Evolutionary conservation across 2,113 vertebrate species (phyloP).

Genomic region (Dipodomys stephensi): DNA sequence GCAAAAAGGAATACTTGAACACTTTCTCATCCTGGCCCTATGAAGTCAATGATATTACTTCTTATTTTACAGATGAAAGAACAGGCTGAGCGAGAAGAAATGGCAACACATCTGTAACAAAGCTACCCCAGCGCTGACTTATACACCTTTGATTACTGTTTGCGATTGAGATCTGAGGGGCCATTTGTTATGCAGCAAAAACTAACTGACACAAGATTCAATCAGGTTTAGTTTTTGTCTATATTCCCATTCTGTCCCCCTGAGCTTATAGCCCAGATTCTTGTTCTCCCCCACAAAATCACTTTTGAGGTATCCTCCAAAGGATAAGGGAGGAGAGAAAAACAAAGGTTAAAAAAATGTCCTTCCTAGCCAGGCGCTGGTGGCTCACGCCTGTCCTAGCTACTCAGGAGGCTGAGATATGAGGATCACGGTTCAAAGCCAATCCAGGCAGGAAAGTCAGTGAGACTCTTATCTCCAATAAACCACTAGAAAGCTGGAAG

Average conservation of each 20-base stretch:
- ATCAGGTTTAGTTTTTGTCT: not conserved
- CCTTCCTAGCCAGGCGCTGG: too few relatives aligned
- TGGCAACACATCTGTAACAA: not conserved
- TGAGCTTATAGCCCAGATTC: not conserved
- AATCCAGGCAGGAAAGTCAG: too few relatives aligned
- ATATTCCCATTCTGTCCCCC: not conserved
- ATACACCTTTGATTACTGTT: not conserved
- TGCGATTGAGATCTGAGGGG: not conserved
- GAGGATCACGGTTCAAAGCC: too few relatives aligned
- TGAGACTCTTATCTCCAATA: too few relatives aligned
- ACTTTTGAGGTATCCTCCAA: not conserved
- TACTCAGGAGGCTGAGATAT: too few relatives aligned
- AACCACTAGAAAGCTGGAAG: too few relatives aligned
- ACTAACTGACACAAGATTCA: constrained; percentile 14
- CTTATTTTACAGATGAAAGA: not conserved
- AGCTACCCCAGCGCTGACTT: not conserved
- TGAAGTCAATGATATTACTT: not conserved
- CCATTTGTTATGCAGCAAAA: not conserved
- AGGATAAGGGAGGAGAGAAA: not conserved
- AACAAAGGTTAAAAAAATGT: not conserved
- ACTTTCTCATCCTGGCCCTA: not conserved
- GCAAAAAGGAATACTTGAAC: not conserved
- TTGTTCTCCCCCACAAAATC: not conserved
- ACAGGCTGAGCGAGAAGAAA: not conserved
- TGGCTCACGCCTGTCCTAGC: too few relatives aligned